Evolutionary conservation across 2,888 invertebrate genomes (phyloP).

Genomic region (Omphaloscelis lunosa): DNA sequence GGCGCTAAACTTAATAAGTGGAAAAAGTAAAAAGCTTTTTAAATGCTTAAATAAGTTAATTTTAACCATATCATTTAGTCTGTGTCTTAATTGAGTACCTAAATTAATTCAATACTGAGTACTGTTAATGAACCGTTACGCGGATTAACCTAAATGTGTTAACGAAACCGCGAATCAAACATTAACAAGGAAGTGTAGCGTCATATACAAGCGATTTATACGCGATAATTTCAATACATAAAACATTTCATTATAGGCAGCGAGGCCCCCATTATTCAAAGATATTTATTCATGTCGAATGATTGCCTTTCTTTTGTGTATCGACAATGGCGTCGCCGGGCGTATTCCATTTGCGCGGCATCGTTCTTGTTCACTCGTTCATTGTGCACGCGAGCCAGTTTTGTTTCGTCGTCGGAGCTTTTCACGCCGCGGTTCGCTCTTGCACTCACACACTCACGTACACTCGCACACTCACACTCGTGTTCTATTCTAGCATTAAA

Average conservation of each 20-base stretch:
- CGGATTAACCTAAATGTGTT: constrained; percentile 65
- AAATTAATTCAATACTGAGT: constrained; percentile 16
- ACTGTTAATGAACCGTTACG: constrained; percentile 19
- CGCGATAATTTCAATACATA: constrained; percentile 88
- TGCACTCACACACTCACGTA: constrained; percentile 37
- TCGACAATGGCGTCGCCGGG: constrained; percentile 86
- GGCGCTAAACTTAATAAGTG: neutral
- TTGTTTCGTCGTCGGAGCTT: constrained; percentile 83
- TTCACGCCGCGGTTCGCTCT: constrained; percentile 71
- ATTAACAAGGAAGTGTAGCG: constrained; percentile 77
- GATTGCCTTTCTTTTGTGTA: constrained; percentile 90
- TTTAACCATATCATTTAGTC: neutral
- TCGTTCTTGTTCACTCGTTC: constrained; percentile 77
- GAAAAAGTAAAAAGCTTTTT: neutral
- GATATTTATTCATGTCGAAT: constrained; percentile 91
- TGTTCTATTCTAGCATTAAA: constrained; percentile 87
- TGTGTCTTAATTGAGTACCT: constrained; percentile 22
- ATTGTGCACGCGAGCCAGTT: constrained; percentile 86
- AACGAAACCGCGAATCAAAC: constrained; percentile 72
- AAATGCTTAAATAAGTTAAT: neutral
- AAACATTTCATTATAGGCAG: constrained; percentile 89
- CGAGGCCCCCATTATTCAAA: constrained; percentile 88
- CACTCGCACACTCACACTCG: constrained; percentile 59
- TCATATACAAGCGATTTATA: constrained; percentile 83
- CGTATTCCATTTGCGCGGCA: constrained; percentile 87